Percentiles rank a stretch among this genome's conserved stretches.
Evolutionary conservation across 2,888 invertebrate genomes (phyloP).

Genomic region (Tetragnatha montana): DNA sequence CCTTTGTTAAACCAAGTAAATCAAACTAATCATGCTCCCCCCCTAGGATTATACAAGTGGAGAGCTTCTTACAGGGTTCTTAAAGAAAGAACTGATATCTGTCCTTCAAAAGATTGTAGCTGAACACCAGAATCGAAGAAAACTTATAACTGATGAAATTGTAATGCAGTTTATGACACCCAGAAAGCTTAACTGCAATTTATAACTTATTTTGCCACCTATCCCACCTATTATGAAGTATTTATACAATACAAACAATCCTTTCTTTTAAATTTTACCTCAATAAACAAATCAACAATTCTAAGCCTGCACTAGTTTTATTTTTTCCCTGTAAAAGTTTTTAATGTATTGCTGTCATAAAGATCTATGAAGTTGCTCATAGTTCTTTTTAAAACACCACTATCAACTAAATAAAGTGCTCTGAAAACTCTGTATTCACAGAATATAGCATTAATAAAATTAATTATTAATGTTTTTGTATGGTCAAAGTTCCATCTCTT

Average conservation of each 20-base stretch:
- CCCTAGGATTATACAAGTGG: conserved; percentile 88
- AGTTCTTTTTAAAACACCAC: too few relatives aligned
- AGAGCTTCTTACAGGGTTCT: conserved; percentile 91
- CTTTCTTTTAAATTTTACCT: too few relatives aligned
- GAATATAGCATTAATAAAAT: too few relatives aligned
- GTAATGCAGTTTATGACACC: conserved; percentile 90
- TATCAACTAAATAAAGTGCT: too few relatives aligned
- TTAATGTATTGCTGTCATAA: too few relatives aligned
- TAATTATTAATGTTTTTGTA: too few relatives aligned
- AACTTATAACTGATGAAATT: conserved; percentile 88
- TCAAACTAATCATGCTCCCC: neutral
- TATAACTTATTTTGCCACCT: neutral
- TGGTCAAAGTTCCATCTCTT: too few relatives aligned
- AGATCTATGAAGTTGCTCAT: too few relatives aligned
- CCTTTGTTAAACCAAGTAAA: neutral
- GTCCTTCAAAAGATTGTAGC: conserved; percentile 86
- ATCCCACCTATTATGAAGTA: neutral
- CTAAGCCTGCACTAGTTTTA: too few relatives aligned
- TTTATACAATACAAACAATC: neutral
- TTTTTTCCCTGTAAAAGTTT: too few relatives aligned
- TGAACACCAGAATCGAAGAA: conserved; percentile 87
- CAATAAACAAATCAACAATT: too few relatives aligned
- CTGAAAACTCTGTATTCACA: too few relatives aligned
- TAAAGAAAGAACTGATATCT: conserved; percentile 93
- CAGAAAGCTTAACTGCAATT: conserved; percentile 79